Conservation (phyloP, 92 coral and sea anemone genomes). For the Blastomussa wellsi region DNA sequence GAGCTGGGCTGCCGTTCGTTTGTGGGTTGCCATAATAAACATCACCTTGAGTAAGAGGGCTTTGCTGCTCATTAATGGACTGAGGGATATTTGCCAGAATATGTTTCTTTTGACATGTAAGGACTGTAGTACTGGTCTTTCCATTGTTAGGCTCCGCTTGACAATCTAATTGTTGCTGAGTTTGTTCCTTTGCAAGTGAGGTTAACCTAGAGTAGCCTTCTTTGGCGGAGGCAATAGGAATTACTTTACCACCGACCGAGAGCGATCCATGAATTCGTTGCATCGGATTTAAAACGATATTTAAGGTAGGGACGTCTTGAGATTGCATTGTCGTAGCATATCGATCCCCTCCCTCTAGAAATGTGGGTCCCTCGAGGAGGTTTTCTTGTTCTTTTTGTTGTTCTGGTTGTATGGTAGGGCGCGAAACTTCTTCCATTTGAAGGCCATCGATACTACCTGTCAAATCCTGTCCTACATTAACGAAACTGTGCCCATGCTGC, state of each 20-base stretch:
- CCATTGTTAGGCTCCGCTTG: constrained; percentile 20
- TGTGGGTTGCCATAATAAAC: neutral
- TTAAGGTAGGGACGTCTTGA: constrained; percentile 36
- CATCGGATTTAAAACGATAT: constrained; percentile 39
- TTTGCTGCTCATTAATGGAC: neutral
- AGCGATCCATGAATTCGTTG: constrained; percentile 29
- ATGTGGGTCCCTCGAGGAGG: neutral
- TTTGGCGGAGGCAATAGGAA: constrained; percentile 14
- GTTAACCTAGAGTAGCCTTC: neutral
- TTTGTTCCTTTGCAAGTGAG: neutral
- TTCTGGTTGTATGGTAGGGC: constrained; percentile 24
- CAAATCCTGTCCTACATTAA: constrained; percentile 39
- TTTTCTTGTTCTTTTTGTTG: constrained; percentile 29
- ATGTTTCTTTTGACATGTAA: constrained; percentile 42
- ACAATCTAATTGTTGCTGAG: constrained; percentile 34
- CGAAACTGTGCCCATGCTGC: constrained; percentile 11
- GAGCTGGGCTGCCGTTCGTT: neutral
- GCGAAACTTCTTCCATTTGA: constrained; percentile 46
- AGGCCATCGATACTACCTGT: constrained; percentile 19
- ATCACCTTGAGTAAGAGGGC: neutral
- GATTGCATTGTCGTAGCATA: neutral
- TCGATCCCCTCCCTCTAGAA: constrained; percentile 5
- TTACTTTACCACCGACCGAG: constrained; percentile 40
- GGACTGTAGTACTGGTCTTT: constrained; percentile 23
- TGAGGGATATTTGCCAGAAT: neutral